phyloP scores from a whole-genome alignment of 2,113 vertebrate species.

The Nicator chloris region DNA sequence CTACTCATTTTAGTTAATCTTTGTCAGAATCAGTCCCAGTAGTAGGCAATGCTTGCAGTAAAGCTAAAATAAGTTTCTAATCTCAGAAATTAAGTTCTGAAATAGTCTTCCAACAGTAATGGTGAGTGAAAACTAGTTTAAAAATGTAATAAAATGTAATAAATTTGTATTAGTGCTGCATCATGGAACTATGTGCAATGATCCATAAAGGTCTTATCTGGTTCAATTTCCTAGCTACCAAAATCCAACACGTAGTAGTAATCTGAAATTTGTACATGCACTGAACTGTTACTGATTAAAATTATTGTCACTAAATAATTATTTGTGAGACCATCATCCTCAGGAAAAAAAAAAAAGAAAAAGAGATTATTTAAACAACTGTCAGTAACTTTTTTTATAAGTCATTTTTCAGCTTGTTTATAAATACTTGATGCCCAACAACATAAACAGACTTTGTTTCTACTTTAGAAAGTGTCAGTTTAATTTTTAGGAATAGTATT shows the following conservation, averaged over 20 bases:
- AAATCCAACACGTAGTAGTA: background rate
- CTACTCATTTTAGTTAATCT: slow-evolving; percentile 24
- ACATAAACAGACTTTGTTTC: background rate
- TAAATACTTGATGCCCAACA: background rate
- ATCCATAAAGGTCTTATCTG: background rate
- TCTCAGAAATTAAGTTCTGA: background rate
- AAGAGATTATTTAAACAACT: background rate
- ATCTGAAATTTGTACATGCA: background rate
- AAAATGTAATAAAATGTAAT: background rate
- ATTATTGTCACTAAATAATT: background rate
- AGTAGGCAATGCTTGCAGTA: background rate
- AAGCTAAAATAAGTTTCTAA: background rate
- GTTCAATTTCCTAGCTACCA: background rate
- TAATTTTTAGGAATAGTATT: background rate
- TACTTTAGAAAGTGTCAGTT: background rate
- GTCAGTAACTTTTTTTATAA: background rate
- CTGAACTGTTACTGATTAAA: background rate
- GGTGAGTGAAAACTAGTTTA: background rate
- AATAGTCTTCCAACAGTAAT: background rate
- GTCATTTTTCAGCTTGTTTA: background rate
- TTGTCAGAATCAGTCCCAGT: background rate
- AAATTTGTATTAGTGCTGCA: background rate
- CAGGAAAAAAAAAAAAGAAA: background rate
- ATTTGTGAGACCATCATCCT: background rate
- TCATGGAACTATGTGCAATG: background rate